Evolutionary conservation across 2,888 invertebrate genomes (phyloP).

Genomic region (Tetropium fuscum): DNA sequence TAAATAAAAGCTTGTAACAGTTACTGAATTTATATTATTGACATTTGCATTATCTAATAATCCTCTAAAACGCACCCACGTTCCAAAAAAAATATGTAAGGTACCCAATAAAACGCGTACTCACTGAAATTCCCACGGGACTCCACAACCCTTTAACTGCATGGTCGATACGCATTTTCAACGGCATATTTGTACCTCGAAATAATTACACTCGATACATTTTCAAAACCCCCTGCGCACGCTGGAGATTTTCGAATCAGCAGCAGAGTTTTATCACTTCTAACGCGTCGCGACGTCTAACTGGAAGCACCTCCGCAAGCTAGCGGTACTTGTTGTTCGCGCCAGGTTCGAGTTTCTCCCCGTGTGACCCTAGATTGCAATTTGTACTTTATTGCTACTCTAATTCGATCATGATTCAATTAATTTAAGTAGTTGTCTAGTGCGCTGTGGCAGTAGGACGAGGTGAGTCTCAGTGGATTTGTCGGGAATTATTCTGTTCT

Average conservation of each 20-base stretch:
- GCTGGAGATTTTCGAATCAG: not conserved
- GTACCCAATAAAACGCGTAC: too few relatives aligned
- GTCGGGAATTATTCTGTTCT: not conserved
- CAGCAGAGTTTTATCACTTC: slow-evolving; percentile 1
- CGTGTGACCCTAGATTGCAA: not conserved
- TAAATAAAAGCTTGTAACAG: too few relatives aligned
- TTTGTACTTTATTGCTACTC: slow-evolving; percentile 1
- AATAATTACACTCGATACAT: not conserved
- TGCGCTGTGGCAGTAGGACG: not conserved
- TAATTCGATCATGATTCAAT: slow-evolving; percentile 7
- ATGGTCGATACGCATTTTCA: not conserved
- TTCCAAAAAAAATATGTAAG: too few relatives aligned
- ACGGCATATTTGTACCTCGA: not conserved
- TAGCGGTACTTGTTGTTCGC: slow-evolving; percentile 16
- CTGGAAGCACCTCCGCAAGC: not conserved
- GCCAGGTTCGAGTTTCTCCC: not conserved
- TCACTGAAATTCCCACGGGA: too few relatives aligned
- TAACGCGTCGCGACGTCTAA: slow-evolving; percentile 18
- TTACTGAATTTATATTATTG: too few relatives aligned
- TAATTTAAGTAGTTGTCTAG: not conserved
- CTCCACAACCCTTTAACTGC: too few relatives aligned
- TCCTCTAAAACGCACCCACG: too few relatives aligned
- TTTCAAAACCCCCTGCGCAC: slow-evolving; percentile 7
- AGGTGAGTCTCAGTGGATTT: not conserved
- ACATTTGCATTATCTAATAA: too few relatives aligned